Evolutionary conservation across 1,140 invertebrate genomes (phyloP).

Genomic region (Drosophila tropicalis): DNA sequence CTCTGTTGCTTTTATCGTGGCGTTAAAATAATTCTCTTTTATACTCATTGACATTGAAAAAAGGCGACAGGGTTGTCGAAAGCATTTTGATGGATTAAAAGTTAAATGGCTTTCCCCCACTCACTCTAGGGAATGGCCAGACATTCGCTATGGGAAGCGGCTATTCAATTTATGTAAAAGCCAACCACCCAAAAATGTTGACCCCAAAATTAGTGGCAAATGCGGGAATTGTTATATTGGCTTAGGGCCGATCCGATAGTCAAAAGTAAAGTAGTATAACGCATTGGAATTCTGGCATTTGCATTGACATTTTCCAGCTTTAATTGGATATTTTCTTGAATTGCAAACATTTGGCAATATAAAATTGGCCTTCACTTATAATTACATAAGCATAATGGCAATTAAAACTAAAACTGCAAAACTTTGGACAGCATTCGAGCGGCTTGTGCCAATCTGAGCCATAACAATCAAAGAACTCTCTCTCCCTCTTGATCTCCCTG

Average conservation of each 20-base stretch:
- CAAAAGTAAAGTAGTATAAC: neutral
- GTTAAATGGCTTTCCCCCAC: constrained; percentile 54
- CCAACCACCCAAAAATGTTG: constrained; percentile 20
- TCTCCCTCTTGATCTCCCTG: no score
- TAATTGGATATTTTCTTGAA: constrained; percentile 45
- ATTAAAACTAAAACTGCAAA: constrained; percentile 39
- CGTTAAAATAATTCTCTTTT: constrained; percentile 64
- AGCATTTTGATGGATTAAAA: constrained; percentile 74
- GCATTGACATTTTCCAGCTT: constrained; percentile 16
- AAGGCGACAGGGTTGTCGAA: constrained; percentile 29
- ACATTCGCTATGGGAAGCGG: constrained; percentile 1
- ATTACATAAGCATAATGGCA: constrained; percentile 49
- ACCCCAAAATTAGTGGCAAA: constrained; percentile 31
- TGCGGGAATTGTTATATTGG: neutral
- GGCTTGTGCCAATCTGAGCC: constrained; percentile 15
- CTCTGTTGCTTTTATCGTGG: constrained; percentile 21
- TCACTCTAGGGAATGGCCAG: constrained; percentile 36
- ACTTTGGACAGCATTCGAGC: constrained; percentile 11
- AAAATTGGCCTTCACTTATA: constrained; percentile 27
- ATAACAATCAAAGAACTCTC: neutral
- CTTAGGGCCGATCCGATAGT: neutral
- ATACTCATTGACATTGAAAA: constrained; percentile 43
- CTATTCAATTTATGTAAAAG: constrained; percentile 34
- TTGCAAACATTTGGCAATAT: constrained; percentile 19
- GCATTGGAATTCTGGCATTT: neutral